These are phyloP conservation scores for Diplodus sargus DNA, from an alignment of 2,797 vertebrate species.

Conservation along the genomic window DNA sequence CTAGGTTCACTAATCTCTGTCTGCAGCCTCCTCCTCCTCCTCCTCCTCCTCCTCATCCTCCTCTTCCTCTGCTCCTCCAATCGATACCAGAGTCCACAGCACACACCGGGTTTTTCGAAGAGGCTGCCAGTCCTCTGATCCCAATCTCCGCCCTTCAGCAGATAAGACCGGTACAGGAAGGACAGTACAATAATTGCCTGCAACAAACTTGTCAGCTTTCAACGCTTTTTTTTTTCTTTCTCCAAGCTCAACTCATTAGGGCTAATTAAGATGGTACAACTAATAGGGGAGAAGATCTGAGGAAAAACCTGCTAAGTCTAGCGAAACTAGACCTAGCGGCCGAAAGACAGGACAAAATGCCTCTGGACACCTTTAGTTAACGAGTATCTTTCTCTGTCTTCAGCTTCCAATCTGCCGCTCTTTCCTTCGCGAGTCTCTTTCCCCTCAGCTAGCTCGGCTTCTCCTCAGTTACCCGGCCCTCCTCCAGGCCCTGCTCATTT, in stretches of 20 bases:
- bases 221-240: constrained; percentile 29
- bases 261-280: constrained; percentile 66
- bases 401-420: constrained; percentile 21
- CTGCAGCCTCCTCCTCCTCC: constrained; percentile 52
- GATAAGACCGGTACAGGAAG: constrained; percentile 70
- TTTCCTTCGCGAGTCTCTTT: constrained; percentile 2
- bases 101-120: constrained; percentile 53
- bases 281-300: constrained; percentile 54
- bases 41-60: constrained; percentile 46
- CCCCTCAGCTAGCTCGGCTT: constrained; percentile 13
- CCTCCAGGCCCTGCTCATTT: constrained; percentile 24
- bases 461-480: neutral
- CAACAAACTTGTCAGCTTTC: constrained; percentile 65
- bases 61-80: constrained; percentile 50
- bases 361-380: constrained; percentile 24
- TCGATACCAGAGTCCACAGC: constrained; percentile 72
- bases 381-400: constrained; percentile 12
- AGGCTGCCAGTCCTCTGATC: constrained; percentile 69
- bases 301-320: constrained; percentile 35
- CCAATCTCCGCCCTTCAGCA: constrained; percentile 68
- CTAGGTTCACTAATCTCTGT: constrained; percentile 63
- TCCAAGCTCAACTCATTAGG: constrained; percentile 64
- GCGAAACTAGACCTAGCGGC: constrained; percentile 31
- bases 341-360: constrained; percentile 11
- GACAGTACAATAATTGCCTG: constrained; percentile 71